Conservation (phyloP, 2,797 vertebrate genomes). For the Todus mexicanus region DNA sequence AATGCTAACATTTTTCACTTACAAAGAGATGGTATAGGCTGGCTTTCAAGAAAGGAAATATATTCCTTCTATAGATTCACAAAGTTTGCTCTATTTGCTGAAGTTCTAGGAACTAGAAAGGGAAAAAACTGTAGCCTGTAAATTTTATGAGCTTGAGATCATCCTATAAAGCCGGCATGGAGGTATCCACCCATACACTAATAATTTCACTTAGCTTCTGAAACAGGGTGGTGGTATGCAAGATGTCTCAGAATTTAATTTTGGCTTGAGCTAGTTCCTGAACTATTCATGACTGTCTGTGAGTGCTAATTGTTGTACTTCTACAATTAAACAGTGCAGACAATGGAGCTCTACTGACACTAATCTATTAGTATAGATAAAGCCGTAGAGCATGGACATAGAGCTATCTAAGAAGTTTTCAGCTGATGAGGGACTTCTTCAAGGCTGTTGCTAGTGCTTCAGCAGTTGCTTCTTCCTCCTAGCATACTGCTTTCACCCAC, state of each 20-base stretch:
- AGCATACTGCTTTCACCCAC: background rate
- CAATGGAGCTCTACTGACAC: background rate
- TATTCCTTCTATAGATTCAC: background rate
- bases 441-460: background rate
- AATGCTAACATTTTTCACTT: background rate
- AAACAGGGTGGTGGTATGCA: background rate
- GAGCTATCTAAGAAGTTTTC: background rate
- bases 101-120: background rate
- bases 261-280: background rate
- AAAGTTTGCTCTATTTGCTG: background rate
- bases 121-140: background rate
- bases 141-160: background rate
- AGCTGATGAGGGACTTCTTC: background rate
- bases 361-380: background rate
- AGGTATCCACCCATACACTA: background rate
- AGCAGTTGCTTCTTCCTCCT: fast-evolving
- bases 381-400: fast-evolving
- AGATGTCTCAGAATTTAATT: background rate
- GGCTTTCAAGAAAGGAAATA: background rate
- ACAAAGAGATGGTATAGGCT: background rate
- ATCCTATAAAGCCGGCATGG: background rate
- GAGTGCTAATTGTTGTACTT: background rate
- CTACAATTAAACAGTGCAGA: background rate
- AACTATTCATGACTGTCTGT: background rate
- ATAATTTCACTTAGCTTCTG: background rate